Evolutionary conservation across 1,140 invertebrate genomes (phyloP).

Genomic region (Procambarus clarkii): DNA sequence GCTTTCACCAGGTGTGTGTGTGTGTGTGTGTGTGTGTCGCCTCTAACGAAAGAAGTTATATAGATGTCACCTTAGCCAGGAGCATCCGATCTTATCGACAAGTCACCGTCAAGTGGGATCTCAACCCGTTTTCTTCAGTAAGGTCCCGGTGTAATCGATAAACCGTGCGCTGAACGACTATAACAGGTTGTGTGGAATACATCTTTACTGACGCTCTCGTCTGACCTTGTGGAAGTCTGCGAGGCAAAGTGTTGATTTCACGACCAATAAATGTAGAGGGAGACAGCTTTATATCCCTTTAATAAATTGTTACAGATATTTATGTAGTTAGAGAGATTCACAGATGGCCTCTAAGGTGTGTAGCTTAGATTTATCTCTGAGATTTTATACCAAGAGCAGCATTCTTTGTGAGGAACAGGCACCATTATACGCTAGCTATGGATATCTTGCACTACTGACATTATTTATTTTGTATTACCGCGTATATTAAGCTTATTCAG

Average conservation of each 20-base stretch:
- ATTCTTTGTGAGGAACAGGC: too few relatives aligned
- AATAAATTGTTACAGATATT: constrained; percentile 1
- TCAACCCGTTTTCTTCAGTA: background rate
- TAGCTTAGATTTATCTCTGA: background rate
- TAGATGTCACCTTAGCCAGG: background rate
- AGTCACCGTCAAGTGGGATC: background rate
- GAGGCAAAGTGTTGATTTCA: constrained; percentile 27
- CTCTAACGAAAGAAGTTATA: constrained; percentile 7
- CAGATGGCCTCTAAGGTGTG: background rate
- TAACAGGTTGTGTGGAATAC: background rate
- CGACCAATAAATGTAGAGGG: constrained; percentile 36
- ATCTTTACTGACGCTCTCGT: background rate
- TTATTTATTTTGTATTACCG: too few relatives aligned
- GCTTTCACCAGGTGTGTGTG: too few relatives aligned
- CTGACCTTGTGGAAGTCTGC: background rate
- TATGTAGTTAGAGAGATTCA: too few relatives aligned
- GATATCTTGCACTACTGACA: too few relatives aligned
- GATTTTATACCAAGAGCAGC: background rate
- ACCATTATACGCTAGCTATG: too few relatives aligned
- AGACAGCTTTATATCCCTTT: constrained; percentile 32
- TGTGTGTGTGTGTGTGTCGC: background rate
- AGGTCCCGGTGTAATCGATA: background rate
- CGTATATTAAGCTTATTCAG: too few relatives aligned
- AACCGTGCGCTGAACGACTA: background rate
- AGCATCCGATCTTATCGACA: background rate